phyloP scores from a whole-genome alignment of 2,888 invertebrate genomes.

The Oeneis ivallda region DNA sequence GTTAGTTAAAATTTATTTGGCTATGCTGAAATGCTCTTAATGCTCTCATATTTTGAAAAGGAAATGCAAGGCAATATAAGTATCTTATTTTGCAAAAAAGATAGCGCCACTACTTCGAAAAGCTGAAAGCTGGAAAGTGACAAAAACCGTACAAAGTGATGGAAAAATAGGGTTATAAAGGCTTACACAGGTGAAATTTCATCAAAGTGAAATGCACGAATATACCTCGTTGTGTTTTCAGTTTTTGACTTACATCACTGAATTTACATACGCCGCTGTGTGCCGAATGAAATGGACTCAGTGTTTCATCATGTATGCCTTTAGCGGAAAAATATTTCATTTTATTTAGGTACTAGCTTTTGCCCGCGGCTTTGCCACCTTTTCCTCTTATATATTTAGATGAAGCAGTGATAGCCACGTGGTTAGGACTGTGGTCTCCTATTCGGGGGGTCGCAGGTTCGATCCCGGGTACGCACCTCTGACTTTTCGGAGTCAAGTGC shows the following conservation, averaged over 20 bases:
- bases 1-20: too few species aligned
- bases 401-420: too few species aligned
- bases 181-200: neutral
- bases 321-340: neutral
- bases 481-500: too few species aligned
- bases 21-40: too few species aligned
- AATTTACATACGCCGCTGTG: conserved; percentile 6
- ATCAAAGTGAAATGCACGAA: conserved; percentile 2
- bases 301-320: neutral
- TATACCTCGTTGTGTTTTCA: neutral
- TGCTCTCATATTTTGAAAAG: too few species aligned
- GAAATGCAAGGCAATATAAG: too few species aligned
- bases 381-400: too few species aligned
- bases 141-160: neutral
- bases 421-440: too few species aligned
- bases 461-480: too few species aligned
- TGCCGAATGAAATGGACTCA: neutral
- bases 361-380: too few species aligned
- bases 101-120: neutral
- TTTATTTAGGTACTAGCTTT: too few species aligned
- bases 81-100: neutral
- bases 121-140: neutral
- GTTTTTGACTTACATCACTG: conserved; percentile 15
- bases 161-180: conserved; percentile 2
- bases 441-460: too few species aligned